These are phyloP conservation scores for Fregata magnificens DNA, from an alignment of 2,113 vertebrate species.

Conservation along the genomic window DNA sequence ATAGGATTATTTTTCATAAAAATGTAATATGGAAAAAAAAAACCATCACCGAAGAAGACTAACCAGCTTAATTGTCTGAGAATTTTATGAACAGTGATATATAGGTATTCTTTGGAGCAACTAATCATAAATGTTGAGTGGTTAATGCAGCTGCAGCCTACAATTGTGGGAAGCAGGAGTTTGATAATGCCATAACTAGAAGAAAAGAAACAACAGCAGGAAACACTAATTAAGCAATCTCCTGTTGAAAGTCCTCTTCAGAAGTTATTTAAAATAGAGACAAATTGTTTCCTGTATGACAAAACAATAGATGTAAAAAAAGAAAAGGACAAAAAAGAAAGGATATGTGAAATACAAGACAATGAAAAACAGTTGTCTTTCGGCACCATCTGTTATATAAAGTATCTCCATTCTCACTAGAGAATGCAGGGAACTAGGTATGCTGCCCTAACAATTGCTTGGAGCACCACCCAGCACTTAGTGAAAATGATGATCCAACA, in stretches of 20 bases:
- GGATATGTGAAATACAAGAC: background rate
- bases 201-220: background rate
- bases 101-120: background rate
- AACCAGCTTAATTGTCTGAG: background rate
- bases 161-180: background rate
- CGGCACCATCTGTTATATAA: background rate
- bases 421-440: background rate
- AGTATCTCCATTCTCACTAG: background rate
- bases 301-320: background rate
- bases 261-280: background rate
- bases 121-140: background rate
- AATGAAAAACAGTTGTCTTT: background rate
- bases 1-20: background rate
- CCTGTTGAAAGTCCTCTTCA: background rate
- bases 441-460: background rate
- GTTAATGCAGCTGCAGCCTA: background rate
- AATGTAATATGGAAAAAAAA: background rate
- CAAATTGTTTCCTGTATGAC: background rate
- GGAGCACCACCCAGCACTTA: background rate
- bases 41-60: background rate
- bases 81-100: background rate
- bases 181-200: background rate
- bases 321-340: background rate
- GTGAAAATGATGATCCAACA: background rate
- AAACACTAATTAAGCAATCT: background rate